Conservation (phyloP, 2,888 invertebrate genomes). For the Amphipoea lucens region DNA sequence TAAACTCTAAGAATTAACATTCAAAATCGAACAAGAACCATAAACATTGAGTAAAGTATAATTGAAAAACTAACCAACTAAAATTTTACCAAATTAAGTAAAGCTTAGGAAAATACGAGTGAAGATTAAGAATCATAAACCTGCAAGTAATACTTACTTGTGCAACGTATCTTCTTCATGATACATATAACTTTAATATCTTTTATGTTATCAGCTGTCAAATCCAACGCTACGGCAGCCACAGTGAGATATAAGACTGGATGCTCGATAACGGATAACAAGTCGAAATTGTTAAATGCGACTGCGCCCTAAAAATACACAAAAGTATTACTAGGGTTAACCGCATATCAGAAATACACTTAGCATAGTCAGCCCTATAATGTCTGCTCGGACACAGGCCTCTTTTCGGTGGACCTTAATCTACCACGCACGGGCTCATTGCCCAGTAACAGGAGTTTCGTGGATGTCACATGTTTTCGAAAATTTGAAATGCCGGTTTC, state of each 20-base stretch:
- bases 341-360: background rate
- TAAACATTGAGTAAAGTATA: background rate
- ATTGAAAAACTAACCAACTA: too few relatives aligned
- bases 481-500: background rate
- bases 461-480: background rate
- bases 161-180: background rate
- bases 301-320: background rate
- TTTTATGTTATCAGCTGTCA: background rate
- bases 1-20: background rate
- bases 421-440: background rate
- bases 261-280: background rate
- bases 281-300: background rate
- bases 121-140: background rate
- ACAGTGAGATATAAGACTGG: background rate
- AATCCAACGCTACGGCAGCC: background rate
- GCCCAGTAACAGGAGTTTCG: too few relatives aligned
- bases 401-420: background rate
- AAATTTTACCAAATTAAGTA: background rate
- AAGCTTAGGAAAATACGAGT: background rate
- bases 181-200: background rate
- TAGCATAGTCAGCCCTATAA: background rate
- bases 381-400: background rate
- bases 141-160: background rate
- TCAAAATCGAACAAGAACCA: background rate
- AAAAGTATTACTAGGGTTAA: background rate